Evolutionary conservation across 2,797 vertebrate genomes (phyloP), one percentile per base, ranked within the genome.

Genomic region (Gobionotothen gibberifrons): DNA sequence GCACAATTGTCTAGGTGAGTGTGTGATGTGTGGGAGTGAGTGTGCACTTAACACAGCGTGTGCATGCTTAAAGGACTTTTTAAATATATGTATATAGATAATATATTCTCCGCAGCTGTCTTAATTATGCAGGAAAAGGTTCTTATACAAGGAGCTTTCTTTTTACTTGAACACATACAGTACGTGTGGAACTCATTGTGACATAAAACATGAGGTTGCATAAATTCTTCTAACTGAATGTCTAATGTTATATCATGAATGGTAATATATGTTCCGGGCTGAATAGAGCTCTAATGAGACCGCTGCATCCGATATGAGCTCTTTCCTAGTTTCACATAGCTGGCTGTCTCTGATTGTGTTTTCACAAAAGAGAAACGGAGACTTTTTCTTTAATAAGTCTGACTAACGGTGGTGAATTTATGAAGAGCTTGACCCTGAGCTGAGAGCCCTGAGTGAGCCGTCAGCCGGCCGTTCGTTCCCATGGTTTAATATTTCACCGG

Each of bases 1-100:
- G 11, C 98, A 99, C 95, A 99, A 99, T 91, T 99, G 98, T 91
- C 90, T 99, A n/a, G 98, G 98, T 99, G 90, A 97, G 95, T 90
- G 65, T 66, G 56, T 65, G 72, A 46, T 46, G 56, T 54, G 54
- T 44, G 57, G 14, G 47, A 54, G 54, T 32, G 29, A 43, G 60
- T 65, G 49, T 53, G 54, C 49, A 51, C n/a, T 53, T 36, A 48
- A 14, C 29, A 29, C 40, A 10, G 64, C 32, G n/a, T 72, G 68
- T 17, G 36, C 43, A 22, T 11, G 14, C 43, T 56, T 1, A 51
- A 52, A 4, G 1, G 52, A 42, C n/a, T 40, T 59, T 49, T 39
- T 12, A 5, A 36, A 26, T 26, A 26, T 14, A 2, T 3, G 3
- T 59, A 14, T 74, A 26, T 26, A 26, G 26, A 26, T 26, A 26